Percentiles rank a stretch among this genome's conserved stretches.
Evolutionary conservation across 2,888 invertebrate species (phyloP).

Genomic region (Smittia sp.): DNA sequence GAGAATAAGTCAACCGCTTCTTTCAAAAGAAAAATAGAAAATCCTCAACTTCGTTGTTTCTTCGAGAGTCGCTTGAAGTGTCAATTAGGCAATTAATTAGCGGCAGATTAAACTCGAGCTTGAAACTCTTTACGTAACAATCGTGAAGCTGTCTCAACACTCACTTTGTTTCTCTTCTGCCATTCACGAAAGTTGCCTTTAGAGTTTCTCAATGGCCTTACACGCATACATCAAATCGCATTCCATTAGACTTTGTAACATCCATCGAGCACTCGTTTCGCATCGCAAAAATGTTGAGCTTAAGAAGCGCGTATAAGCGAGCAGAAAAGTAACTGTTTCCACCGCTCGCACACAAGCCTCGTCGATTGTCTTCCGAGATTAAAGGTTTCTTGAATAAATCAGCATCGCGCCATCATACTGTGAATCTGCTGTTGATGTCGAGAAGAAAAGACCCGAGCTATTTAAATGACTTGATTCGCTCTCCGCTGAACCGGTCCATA

Average conservation of each 20-base stretch:
- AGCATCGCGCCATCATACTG: background rate
- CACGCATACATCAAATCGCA: background rate
- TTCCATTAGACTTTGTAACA: slow-evolving; percentile 23
- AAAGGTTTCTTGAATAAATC: slow-evolving; percentile 8
- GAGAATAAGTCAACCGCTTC: background rate
- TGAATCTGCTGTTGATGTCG: background rate
- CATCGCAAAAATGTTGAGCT: slow-evolving; percentile 20
- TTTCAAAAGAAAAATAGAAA: background rate
- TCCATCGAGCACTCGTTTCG: background rate
- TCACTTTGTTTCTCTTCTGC: background rate
- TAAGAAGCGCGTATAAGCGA: background rate
- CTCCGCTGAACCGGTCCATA: background rate
- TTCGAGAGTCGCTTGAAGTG: background rate
- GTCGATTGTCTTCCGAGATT: slow-evolving; percentile 9
- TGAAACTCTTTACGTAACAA: background rate
- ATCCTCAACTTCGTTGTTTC: too few species aligned
- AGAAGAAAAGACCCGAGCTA: too few species aligned
- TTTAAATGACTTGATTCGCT: background rate
- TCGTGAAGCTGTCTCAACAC: background rate
- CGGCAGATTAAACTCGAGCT: background rate
- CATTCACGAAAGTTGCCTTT: background rate
- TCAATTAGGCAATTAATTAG: slow-evolving; percentile 21
- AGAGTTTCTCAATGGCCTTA: background rate
- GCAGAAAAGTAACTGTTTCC: slow-evolving; percentile 22
- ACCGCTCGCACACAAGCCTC: background rate